phyloP scores from a whole-genome alignment of 2,888 invertebrate genomes.

The Melipona beecheii region DNA sequence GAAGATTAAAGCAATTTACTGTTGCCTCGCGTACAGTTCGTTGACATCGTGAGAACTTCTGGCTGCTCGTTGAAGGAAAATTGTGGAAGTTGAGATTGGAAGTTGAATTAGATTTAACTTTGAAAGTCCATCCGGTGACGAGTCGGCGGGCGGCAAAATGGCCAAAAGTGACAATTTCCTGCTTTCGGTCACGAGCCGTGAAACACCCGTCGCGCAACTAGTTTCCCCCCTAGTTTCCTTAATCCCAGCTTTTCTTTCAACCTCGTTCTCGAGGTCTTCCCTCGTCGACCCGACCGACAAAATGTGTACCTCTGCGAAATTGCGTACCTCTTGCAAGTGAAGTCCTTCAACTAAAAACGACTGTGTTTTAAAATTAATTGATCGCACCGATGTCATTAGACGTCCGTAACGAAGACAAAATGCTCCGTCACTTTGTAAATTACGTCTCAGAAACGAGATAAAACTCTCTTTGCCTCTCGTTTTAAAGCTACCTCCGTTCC shows the following conservation, averaged over 20 bases:
- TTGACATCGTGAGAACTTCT: constrained; percentile 31
- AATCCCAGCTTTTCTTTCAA: background rate
- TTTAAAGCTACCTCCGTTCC: background rate
- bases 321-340: background rate
- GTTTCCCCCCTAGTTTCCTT: constrained; percentile 7
- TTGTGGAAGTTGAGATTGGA: constrained; percentile 45
- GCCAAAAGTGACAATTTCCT: constrained; percentile 48
- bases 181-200: constrained; percentile 33
- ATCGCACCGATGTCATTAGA: background rate
- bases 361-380: background rate
- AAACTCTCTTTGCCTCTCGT: background rate
- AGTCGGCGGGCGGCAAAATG: constrained; percentile 30
- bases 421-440: background rate
- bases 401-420: background rate
- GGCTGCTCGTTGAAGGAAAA: constrained; percentile 34
- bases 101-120: constrained; percentile 57
- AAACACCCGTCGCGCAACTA: constrained; percentile 14
- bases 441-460: background rate
- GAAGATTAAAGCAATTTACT: constrained; percentile 47
- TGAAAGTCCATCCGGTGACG: constrained; percentile 24
- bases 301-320: background rate
- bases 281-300: background rate
- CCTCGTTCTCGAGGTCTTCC: background rate
- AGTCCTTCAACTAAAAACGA: background rate
- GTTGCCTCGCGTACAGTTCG: constrained; percentile 24